These are phyloP conservation scores for Oreohelix idahoensis DNA, from an alignment of 1,140 invertebrate genomes.

Conservation along the genomic window DNA sequence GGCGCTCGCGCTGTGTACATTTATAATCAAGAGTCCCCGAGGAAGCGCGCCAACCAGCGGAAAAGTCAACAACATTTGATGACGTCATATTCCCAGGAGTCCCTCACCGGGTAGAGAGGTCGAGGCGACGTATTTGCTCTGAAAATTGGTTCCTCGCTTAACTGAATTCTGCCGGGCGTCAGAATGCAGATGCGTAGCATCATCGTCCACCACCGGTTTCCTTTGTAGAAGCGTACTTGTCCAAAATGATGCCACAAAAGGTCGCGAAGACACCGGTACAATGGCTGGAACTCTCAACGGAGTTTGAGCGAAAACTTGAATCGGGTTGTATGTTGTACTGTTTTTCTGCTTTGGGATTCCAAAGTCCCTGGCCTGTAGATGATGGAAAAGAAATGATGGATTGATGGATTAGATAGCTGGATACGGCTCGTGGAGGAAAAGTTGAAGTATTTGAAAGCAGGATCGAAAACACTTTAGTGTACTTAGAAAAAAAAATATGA, in stretches of 20 bases:
- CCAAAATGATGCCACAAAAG: conserved; percentile 25
- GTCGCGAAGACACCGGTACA: conserved; percentile 15
- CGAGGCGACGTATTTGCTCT: conserved; percentile 19
- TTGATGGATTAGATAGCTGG: background rate
- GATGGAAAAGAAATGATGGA: background rate
- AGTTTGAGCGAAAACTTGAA: background rate
- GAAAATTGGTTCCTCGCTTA: conserved; percentile 21
- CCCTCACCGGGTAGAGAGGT: background rate
- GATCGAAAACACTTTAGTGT: background rate
- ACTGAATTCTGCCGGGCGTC: conserved; percentile 11
- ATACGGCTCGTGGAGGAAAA: background rate
- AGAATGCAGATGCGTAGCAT: conserved; percentile 24
- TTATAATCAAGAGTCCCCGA: conserved; percentile 16
- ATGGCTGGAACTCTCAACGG: background rate
- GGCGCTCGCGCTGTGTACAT: background rate
- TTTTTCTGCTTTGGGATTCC: background rate
- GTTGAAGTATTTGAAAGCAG: background rate
- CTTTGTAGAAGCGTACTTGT: conserved; percentile 8
- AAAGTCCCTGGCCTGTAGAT: background rate
- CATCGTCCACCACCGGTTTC: background rate
- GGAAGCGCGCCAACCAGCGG: conserved; percentile 2
- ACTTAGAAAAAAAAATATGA: background rate
- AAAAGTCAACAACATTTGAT: conserved; percentile 24
- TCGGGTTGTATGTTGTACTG: background rate
- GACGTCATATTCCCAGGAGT: conserved; percentile 5